Conservation (phyloP, 2,797 vertebrate species). For the Babyrousa celebensis region DNA sequence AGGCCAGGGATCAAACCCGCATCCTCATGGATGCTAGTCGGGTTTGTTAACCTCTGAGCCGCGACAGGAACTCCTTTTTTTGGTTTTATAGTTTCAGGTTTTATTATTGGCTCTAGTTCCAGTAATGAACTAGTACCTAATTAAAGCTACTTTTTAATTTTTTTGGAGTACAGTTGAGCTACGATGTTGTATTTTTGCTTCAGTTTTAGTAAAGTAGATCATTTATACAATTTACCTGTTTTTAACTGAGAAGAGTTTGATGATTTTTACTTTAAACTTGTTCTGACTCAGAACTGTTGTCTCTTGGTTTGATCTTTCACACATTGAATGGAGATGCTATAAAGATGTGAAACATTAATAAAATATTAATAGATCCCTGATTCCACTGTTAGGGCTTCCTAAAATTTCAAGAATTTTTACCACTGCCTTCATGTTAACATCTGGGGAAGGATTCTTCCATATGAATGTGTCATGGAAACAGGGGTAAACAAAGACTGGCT, state of each 20-base stretch:
- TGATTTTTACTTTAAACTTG: conserved; percentile 12
- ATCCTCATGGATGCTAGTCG: too few relatives aligned
- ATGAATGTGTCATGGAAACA: not conserved
- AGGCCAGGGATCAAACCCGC: too few relatives aligned
- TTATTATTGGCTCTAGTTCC: too few relatives aligned
- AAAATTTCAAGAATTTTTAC: not conserved
- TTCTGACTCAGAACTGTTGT: not conserved
- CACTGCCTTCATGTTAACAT: not conserved
- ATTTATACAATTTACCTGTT: not conserved
- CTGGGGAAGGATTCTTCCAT: not conserved
- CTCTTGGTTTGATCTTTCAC: not conserved
- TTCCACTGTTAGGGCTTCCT: not conserved
- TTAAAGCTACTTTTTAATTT: too few relatives aligned
- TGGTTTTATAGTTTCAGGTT: too few relatives aligned
- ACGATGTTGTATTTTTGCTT: too few relatives aligned
- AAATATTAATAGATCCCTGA: not conserved
- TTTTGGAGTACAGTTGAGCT: too few relatives aligned
- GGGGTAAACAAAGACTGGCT: not conserved
- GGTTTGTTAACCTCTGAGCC: too few relatives aligned
- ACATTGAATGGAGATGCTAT: not conserved
- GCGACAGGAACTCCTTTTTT: too few relatives aligned
- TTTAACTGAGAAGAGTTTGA: not conserved
- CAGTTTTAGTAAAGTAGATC: too few relatives aligned
- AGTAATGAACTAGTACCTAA: too few relatives aligned
- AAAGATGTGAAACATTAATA: conserved; percentile 21